Evolutionary conservation across 2,888 invertebrate species (phyloP).

Genomic region (Amphipyra berbera): DNA sequence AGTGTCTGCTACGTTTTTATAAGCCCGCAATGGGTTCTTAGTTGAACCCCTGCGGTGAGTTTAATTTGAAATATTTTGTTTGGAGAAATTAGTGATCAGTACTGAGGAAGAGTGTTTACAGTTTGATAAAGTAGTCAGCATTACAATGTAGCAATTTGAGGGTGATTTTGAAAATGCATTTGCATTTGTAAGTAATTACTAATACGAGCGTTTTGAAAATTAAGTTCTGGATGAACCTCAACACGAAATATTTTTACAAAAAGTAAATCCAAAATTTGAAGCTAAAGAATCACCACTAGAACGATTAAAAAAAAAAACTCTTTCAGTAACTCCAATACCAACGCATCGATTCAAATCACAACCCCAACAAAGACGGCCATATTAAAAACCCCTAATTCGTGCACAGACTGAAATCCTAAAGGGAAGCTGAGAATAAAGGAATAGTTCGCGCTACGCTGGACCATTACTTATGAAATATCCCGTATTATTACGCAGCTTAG

Average conservation of each 20-base stretch:
- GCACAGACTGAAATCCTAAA: conserved; percentile 33
- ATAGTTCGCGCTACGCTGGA: conserved; percentile 47
- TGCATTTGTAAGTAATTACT: too few species aligned
- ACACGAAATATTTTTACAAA: too few species aligned
- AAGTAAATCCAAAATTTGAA: too few species aligned
- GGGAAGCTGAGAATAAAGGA: conserved; percentile 40
- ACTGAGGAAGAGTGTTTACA: not conserved
- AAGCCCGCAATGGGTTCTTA: conserved; percentile 36
- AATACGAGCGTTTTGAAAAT: too few species aligned
- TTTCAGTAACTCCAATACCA: conserved; percentile 2
- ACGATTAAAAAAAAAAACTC: too few species aligned
- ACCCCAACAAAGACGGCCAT: conserved; percentile 19
- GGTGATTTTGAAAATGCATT: too few species aligned
- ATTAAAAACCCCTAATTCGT: conserved; percentile 45
- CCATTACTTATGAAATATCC: conserved; percentile 65
- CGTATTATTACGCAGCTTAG: conserved; percentile 61
- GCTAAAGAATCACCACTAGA: too few species aligned
- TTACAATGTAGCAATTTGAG: too few species aligned
- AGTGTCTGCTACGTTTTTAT: conserved; percentile 56
- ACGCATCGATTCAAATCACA: conserved; percentile 13
- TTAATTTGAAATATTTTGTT: conserved; percentile 47
- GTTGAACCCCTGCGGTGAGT: conserved; percentile 22
- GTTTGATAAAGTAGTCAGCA: not conserved
- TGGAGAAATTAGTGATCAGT: conserved; percentile 9
- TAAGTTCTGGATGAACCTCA: too few species aligned